Evolutionary conservation across 1,140 invertebrate species (phyloP).

Genomic region (Lethocerus indicus): DNA sequence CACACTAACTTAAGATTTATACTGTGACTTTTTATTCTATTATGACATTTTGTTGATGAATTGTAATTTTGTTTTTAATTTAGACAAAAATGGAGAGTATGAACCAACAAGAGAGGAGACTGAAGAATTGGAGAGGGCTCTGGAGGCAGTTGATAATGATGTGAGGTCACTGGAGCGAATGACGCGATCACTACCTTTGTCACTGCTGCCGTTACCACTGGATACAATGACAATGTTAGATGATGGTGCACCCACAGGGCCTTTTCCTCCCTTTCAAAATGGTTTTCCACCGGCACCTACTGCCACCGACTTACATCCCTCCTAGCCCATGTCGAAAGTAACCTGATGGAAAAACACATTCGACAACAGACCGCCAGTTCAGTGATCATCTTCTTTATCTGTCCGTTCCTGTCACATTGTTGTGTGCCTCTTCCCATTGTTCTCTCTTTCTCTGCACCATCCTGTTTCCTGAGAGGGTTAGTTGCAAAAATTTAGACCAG

Average conservation of each 20-base stretch:
- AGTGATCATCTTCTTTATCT: conserved; percentile 3
- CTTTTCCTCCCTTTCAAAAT: conserved; percentile 10
- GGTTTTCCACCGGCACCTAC: conserved; percentile 9
- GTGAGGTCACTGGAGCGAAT: conserved; percentile 38
- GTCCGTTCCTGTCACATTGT: background rate
- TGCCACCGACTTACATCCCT: too few relatives aligned
- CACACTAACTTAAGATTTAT: background rate
- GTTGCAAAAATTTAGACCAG: background rate
- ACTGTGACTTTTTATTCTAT: background rate
- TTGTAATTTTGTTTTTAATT: background rate
- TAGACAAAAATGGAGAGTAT: conserved; percentile 48
- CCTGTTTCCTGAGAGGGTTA: background rate
- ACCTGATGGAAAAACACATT: too few relatives aligned
- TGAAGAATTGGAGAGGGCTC: conserved; percentile 63
- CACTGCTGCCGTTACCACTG: conserved; percentile 10
- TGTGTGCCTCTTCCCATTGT: background rate
- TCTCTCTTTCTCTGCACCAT: background rate
- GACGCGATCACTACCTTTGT: conserved; percentile 9
- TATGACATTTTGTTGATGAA: background rate
- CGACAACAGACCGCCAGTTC: background rate
- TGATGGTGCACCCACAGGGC: background rate
- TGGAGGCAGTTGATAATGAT: conserved; percentile 64
- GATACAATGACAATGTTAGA: conserved; percentile 14
- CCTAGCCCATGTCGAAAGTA: too few relatives aligned
- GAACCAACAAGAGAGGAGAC: conserved; percentile 59